phyloP scores from a whole-genome alignment of 2,797 vertebrate species.

The Hydrophis major region DNA sequence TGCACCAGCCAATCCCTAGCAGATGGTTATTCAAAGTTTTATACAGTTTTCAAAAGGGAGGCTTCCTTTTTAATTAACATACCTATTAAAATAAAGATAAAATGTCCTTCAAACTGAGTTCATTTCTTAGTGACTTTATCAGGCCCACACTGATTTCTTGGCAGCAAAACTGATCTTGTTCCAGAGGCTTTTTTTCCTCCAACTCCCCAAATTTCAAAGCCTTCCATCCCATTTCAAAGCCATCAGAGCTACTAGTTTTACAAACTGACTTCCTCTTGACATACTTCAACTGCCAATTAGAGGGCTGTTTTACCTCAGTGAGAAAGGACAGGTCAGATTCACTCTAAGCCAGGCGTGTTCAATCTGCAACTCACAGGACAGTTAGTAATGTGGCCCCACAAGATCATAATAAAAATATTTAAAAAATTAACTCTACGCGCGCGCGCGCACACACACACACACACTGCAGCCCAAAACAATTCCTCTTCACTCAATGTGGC shows the following conservation, averaged over 20 bases:
- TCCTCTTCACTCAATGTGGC: neutral
- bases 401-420: neutral
- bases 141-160: neutral
- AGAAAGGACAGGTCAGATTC: neutral
- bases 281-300: neutral
- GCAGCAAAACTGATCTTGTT: neutral
- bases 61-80: neutral
- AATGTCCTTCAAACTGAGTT: neutral
- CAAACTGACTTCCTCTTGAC: neutral
- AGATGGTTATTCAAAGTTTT: neutral
- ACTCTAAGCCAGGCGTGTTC: neutral
- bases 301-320: neutral
- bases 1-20: neutral
- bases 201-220: neutral
- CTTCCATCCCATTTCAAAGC: neutral
- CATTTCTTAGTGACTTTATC: neutral
- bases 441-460: neutral
- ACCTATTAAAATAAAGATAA: neutral
- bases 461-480: neutral
- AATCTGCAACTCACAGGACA: neutral
- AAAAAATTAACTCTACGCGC: too few relatives aligned
- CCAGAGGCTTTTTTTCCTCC: neutral
- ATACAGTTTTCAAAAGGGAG: neutral
- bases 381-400: neutral
- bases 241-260: neutral